Conservation (phyloP, 2,888 invertebrate genomes). For the Rutpela maculata region DNA sequence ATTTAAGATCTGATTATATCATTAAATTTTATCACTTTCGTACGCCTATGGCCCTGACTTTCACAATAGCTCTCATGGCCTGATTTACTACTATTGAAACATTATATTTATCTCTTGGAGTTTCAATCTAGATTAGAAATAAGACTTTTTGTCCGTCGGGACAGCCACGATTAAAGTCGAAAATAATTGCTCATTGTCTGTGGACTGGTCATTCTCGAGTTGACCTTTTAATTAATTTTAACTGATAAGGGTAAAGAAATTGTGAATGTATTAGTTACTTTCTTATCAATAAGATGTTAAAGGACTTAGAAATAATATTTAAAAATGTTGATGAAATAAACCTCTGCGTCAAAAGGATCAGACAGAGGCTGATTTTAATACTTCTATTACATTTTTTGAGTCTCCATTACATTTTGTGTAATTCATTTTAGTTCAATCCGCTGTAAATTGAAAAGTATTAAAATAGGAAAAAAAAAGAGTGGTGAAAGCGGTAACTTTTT, state of each 20-base stretch:
- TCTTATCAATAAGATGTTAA: no score
- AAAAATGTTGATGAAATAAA: no score
- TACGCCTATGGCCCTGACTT: background rate
- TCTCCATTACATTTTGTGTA: no score
- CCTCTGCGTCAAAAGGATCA: no score
- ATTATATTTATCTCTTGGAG: background rate
- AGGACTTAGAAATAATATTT: no score
- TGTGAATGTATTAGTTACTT: no score
- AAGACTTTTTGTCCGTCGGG: background rate
- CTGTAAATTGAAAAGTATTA: no score
- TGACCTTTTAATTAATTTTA: background rate
- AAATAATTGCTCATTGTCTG: background rate
- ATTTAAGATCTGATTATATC: background rate
- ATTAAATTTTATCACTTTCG: background rate
- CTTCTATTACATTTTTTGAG: no score
- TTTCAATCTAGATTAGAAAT: slow-evolving; percentile 1
- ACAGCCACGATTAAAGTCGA: background rate
- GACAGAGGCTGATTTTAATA: no score
- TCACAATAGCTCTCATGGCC: background rate
- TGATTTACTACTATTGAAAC: background rate
- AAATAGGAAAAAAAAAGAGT: no score
- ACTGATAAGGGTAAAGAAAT: background rate
- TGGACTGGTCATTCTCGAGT: background rate
- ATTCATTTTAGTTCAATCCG: no score
- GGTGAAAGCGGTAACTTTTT: no score